Base-by-base conservation (phyloP, 2,888 invertebrate species). In the Rutpela maculata region DNA sequence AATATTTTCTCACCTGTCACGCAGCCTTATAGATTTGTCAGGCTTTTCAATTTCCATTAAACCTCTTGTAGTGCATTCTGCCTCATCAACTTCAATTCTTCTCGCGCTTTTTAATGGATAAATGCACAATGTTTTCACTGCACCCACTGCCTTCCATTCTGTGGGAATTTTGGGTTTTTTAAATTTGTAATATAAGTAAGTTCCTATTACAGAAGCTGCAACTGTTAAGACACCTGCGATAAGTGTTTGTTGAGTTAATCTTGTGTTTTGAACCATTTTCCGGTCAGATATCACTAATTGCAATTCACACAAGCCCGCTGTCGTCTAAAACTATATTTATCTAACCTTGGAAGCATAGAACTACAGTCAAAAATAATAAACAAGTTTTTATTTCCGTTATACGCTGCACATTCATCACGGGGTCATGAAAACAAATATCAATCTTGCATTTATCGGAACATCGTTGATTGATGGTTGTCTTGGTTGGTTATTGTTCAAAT, bases 81-180 rank as follows among this genome's bases (percentile, higher is more conserved):
- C 79, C 62, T 74, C 71, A 15, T 78, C 65, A 12, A 83, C n/a
- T 71, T 82, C 79, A 15, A 78, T 78, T 50, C 82, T 77, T 38
- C 75, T 75, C 9, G 83, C 85, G 77, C 86, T 85, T 80, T 86
- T 86, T 57, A 86, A 76, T 0, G 86, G 86, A 79, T 83, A 86
- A 38, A 86, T 65, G 62, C 65, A 80, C n/a, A 86, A 66, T 55
- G 82, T 80, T 26, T 73, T 79, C 6, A 86, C 78, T 67, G 71
- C 80, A 18, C 85, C 86, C 10, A 85, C 82, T 59, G 80, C 71
- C 56, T 65, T 78, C 86, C 86, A 86, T 80, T 84, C 76, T 10
- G 70, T 78, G 0, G 85, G 85, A 9, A 83, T 68, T 71, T 76
- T 80, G 55, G 76, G 63, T 75, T 75, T 80, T 35, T 10, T 59